phyloP scores from a whole-genome alignment of 2,888 invertebrate genomes.

The Callinectes sapidus region DNA sequence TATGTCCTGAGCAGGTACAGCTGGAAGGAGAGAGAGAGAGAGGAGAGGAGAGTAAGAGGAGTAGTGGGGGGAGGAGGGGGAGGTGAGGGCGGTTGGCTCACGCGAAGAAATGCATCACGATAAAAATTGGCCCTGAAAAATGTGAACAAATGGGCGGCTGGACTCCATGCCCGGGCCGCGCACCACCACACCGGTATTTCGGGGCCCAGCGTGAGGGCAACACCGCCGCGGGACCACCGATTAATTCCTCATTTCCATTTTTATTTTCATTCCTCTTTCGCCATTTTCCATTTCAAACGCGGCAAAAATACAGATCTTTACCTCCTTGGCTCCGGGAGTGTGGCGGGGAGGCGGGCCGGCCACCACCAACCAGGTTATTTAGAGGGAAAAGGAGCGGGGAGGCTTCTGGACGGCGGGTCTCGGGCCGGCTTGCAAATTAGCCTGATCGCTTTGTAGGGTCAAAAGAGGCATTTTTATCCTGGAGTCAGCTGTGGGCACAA shows the following conservation, averaged over 20 bases:
- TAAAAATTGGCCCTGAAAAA: constrained; percentile 54
- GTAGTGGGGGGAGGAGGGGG: constrained; percentile 6
- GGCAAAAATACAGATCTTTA: not conserved
- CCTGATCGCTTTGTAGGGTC: constrained; percentile 69
- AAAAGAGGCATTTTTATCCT: constrained; percentile 68
- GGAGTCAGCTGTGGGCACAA: constrained; percentile 70
- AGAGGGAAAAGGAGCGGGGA: not conserved
- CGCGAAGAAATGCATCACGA: constrained; percentile 54
- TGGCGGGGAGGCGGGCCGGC: not conserved
- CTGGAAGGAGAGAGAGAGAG: not conserved
- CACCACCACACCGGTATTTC: constrained; percentile 10
- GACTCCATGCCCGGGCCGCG: constrained; percentile 27
- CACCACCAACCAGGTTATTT: not conserved
- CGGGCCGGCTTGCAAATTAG: constrained; percentile 67
- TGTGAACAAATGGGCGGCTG: constrained; percentile 47
- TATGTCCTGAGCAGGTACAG: constrained; percentile 22
- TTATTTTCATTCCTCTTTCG: constrained; percentile 9
- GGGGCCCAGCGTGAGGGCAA: constrained; percentile 50
- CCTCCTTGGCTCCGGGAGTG: not conserved
- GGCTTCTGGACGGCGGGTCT: constrained; percentile 51
- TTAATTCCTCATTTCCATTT: constrained; percentile 12
- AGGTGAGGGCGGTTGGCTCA: constrained; percentile 53
- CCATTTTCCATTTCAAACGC: not conserved
- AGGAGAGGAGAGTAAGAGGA: not conserved
- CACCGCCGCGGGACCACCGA: constrained; percentile 37